Percentiles rank a stretch among this genome's conserved stretches.
Conservation (phyloP, 2,797 vertebrate genomes). For the Sebastes ruberrimus region DNA sequence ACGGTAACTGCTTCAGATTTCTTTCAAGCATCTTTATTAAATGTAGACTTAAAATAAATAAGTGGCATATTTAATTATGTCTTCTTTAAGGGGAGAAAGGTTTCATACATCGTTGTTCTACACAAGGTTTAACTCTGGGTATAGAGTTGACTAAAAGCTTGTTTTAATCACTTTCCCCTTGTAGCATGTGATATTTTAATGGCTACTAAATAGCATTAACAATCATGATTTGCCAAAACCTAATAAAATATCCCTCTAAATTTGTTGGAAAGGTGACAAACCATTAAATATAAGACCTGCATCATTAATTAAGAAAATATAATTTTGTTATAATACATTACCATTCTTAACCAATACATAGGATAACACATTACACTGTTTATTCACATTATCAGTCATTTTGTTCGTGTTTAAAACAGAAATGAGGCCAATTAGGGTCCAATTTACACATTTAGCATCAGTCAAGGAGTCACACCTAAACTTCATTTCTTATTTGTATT, state of each 20-base stretch:
- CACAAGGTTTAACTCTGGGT: neutral
- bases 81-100: neutral
- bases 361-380: neutral
- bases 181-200: neutral
- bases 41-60: neutral
- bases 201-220: neutral
- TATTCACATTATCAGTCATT: neutral
- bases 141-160: neutral
- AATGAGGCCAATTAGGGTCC: neutral
- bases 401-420: neutral
- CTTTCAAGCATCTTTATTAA: neutral
- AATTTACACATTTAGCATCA: neutral
- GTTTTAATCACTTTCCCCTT: neutral
- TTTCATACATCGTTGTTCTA: neutral
- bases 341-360: neutral
- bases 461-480: neutral
- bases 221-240: neutral
- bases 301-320: neutral
- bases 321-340: neutral
- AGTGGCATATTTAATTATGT: neutral
- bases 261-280: neutral
- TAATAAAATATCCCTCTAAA: neutral
- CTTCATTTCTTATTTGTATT: neutral
- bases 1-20: constrained; percentile 80
- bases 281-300: neutral